These are phyloP conservation scores for Cathartes aura DNA, from an alignment of 2,113 vertebrate genomes.

Conservation along the genomic window DNA sequence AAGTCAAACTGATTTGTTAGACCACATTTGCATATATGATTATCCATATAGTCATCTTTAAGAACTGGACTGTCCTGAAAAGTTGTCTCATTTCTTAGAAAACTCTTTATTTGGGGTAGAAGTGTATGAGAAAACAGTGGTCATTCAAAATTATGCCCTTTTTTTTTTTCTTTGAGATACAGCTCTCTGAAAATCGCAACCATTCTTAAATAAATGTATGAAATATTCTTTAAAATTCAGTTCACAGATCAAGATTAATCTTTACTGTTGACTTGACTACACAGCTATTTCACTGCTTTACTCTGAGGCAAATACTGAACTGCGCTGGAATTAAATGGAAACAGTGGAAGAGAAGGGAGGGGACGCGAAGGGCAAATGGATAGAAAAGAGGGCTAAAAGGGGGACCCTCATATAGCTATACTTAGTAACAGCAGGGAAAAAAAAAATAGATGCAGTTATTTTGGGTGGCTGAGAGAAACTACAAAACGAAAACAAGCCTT, in stretches of 20 bases:
- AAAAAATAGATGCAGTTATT: neutral
- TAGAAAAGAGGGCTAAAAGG: neutral
- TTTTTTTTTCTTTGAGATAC: neutral
- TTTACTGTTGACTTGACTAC: neutral
- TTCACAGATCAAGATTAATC: neutral
- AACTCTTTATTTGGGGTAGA: neutral
- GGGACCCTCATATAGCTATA: neutral
- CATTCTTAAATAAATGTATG: neutral
- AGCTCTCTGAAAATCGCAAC: neutral
- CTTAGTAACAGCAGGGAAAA: neutral
- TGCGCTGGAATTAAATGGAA: neutral
- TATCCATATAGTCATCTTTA: neutral
- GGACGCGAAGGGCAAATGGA: neutral
- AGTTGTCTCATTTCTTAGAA: neutral
- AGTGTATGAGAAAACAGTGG: neutral
- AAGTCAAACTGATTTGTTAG: neutral
- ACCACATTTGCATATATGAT: neutral
- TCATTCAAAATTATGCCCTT: neutral
- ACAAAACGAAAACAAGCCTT: conserved; percentile 12
- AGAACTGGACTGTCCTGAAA: neutral
- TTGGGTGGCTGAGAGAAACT: neutral
- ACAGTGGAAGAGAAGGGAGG: neutral
- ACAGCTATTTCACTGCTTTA: neutral
- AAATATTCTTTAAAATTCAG: neutral
- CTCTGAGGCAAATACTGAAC: neutral